Conservation (phyloP, 2,888 invertebrate genomes). For the Eupithecia insigniata region DNA sequence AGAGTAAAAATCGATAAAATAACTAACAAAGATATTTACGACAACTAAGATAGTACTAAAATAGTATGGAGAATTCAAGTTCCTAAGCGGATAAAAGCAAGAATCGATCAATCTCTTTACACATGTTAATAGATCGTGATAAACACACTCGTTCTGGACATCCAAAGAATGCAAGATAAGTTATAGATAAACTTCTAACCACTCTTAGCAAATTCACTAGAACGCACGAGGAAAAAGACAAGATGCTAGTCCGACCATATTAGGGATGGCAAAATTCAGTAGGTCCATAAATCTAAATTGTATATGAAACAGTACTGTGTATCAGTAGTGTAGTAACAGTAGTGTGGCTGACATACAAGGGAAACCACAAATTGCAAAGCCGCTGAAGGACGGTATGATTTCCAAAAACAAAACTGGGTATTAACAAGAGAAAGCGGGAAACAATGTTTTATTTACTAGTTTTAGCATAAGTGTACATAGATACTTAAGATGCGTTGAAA, state of each 20-base stretch:
- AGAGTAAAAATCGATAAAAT: background rate
- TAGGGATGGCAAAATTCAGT: background rate
- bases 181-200: slow-evolving; percentile 23
- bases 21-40: slow-evolving; percentile 1
- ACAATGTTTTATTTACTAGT: background rate
- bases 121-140: slow-evolving; percentile 22
- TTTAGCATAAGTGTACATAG: background rate
- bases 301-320: background rate
- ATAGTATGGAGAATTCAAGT: slow-evolving; percentile 9
- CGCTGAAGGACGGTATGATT: background rate
- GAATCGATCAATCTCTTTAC: slow-evolving; percentile 22
- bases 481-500: background rate
- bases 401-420: background rate
- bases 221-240: background rate
- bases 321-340: too few species aligned
- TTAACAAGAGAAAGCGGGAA: background rate
- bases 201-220: background rate
- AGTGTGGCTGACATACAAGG: background rate
- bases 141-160: slow-evolving; percentile 18
- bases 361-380: background rate
- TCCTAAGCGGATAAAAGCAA: slow-evolving; percentile 17
- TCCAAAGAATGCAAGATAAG: slow-evolving; percentile 24
- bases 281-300: background rate
- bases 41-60: background rate
- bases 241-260: background rate